Conservation (phyloP, 2,797 vertebrate genomes). For the Chrysocyon brachyurus region DNA sequence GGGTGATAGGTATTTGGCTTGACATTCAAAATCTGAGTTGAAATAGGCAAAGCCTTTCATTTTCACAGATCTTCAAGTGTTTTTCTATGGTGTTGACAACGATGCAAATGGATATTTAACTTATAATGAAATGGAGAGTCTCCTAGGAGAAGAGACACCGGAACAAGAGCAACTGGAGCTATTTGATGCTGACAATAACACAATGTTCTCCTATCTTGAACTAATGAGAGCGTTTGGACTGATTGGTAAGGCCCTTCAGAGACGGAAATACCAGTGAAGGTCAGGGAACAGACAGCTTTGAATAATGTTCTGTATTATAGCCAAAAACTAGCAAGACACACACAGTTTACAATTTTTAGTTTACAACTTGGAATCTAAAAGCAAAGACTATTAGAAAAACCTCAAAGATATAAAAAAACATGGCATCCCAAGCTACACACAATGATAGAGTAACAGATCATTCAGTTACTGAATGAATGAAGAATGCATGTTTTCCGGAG, state of each 20-base stretch:
- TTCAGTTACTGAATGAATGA: not conserved
- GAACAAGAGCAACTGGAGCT: not conserved
- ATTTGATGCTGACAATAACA: conserved; percentile 39
- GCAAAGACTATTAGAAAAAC: not conserved
- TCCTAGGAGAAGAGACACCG: conserved; percentile 62
- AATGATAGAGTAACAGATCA: not conserved
- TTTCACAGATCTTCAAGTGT: conserved; percentile 70
- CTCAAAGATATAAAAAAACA: not conserved
- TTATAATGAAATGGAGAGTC: conserved; percentile 57
- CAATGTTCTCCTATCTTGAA: conserved; percentile 57
- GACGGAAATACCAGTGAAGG: not conserved
- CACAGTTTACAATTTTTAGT: not conserved
- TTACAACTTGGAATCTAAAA: not conserved
- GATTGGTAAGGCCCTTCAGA: not conserved
- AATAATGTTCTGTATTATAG: not conserved
- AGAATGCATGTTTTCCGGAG: not conserved
- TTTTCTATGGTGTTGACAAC: conserved; percentile 71
- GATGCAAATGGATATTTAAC: conserved; percentile 69
- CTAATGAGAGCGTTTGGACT: conserved; percentile 46
- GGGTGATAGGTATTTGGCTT: not conserved
- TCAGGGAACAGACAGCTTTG: not conserved
- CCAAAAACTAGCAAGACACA: not conserved
- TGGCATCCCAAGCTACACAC: not conserved
- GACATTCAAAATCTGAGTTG: not conserved
- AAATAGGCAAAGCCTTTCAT: not conserved